Evolutionary conservation across 2,797 vertebrate genomes (phyloP).

Genomic region (Saxicola maurus): DNA sequence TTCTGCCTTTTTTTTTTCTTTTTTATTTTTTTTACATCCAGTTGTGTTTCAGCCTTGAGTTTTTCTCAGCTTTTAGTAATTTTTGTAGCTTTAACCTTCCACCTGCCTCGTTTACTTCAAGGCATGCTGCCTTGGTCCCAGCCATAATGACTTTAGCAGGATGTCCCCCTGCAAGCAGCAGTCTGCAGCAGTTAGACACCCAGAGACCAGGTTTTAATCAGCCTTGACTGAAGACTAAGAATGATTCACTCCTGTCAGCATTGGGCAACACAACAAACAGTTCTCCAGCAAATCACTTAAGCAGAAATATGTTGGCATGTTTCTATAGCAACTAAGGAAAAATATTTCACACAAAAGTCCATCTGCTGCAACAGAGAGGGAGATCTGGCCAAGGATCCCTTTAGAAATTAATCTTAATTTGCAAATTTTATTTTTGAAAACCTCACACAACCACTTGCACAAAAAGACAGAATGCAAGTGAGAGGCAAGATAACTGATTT

Average conservation of each 20-base stretch:
- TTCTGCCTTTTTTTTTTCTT: not conserved
- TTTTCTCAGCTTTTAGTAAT: not conserved
- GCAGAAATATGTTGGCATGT: conserved; percentile 75
- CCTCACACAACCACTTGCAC: not conserved
- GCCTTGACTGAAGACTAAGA: conserved; percentile 61
- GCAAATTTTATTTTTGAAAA: conserved; percentile 64
- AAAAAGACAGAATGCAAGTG: not conserved
- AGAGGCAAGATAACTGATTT: not conserved
- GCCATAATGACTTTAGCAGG: conserved; percentile 62
- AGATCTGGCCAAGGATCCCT: conserved; percentile 65
- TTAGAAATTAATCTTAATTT: conserved; percentile 72
- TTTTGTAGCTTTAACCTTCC: conserved; percentile 16
- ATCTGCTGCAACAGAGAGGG: conserved; percentile 72
- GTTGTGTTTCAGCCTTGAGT: not conserved
- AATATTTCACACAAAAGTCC: conserved; percentile 77
- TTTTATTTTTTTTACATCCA: not conserved
- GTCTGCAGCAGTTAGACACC: conserved; percentile 42
- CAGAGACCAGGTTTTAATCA: conserved; percentile 69
- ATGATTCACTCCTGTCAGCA: conserved; percentile 66
- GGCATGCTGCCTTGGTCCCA: conserved; percentile 18
- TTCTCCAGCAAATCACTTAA: conserved; percentile 71
- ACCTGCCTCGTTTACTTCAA: conserved; percentile 47
- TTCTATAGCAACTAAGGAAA: conserved; percentile 77
- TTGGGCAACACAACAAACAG: conserved; percentile 71
- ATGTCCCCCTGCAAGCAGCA: conserved; percentile 45